These are phyloP conservation scores for Phymorhynchus buccinoides DNA, from an alignment of 1,140 invertebrate genomes.

Conservation along the genomic window DNA sequence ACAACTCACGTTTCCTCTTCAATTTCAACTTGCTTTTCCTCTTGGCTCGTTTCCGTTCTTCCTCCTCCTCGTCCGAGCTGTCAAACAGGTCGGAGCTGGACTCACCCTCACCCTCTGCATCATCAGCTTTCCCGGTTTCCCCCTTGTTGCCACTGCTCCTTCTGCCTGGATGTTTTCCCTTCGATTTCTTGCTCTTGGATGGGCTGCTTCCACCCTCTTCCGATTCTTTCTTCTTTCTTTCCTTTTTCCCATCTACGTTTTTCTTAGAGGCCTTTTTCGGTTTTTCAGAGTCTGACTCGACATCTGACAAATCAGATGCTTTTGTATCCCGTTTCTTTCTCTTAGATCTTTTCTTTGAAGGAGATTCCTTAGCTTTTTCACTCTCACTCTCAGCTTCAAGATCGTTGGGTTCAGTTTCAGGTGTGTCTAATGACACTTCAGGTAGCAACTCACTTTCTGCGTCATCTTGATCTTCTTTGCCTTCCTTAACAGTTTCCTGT, in stretches of 20 bases:
- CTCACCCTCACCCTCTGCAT: slow-evolving; percentile 21
- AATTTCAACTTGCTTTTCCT: slow-evolving; percentile 4
- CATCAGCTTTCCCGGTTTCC: slow-evolving; percentile 12
- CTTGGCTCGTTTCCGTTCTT: neutral
- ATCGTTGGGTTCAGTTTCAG: neutral
- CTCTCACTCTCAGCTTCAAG: neutral
- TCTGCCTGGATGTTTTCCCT: neutral
- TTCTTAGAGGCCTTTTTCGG: slow-evolving; percentile 12
- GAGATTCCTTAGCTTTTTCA: neutral
- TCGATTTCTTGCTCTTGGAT: neutral
- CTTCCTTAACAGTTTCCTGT: slow-evolving; percentile 45
- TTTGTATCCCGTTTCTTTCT: slow-evolving; percentile 26
- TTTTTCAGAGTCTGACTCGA: slow-evolving; percentile 44
- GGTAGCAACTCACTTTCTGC: slow-evolving; percentile 57
- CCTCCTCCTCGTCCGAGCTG: slow-evolving; percentile 29
- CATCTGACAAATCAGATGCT: slow-evolving; percentile 35
- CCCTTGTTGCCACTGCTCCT: slow-evolving; percentile 15
- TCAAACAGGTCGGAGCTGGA: slow-evolving; percentile 40
- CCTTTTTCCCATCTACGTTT: neutral
- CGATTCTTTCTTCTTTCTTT: slow-evolving; percentile 3
- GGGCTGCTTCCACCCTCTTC: neutral
- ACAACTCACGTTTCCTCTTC: neutral
- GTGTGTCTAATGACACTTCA: slow-evolving; percentile 37
- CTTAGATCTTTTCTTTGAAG: slow-evolving; percentile 54
- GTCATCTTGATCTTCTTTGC: slow-evolving; percentile 17